Conservation (phyloP, 2,797 vertebrate genomes). For the Champsocephalus esox region DNA sequence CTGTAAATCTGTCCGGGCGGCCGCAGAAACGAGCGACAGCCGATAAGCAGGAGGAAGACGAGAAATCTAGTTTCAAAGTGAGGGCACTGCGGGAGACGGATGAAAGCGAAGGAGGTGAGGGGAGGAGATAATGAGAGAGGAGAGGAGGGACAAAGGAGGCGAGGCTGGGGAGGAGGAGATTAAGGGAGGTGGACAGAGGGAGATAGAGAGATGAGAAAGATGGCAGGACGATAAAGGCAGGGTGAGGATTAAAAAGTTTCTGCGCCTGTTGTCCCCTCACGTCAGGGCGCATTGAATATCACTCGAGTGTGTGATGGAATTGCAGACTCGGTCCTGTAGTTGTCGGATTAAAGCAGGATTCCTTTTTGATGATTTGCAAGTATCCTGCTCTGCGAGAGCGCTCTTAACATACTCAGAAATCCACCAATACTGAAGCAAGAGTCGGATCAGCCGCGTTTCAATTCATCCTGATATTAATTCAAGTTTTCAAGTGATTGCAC, state of each 20-base stretch:
- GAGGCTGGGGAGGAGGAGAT: conserved; percentile 58
- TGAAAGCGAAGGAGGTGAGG: conserved; percentile 65
- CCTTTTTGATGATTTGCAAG: background rate
- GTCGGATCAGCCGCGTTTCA: background rate
- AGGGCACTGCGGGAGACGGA: conserved; percentile 55
- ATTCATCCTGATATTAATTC: background rate
- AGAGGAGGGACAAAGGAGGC: conserved; percentile 59
- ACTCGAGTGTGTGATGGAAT: conserved; percentile 15
- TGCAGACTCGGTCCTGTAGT: background rate
- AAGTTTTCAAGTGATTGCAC: background rate
- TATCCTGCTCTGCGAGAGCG: background rate
- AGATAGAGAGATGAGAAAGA: conserved; percentile 75
- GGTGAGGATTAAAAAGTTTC: conserved; percentile 56
- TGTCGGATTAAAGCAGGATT: conserved; percentile 13
- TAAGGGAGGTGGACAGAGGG: conserved; percentile 69
- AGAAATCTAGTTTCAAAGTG: conserved; percentile 69
- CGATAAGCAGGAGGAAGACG: conserved; percentile 36
- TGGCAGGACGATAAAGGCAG: conserved; percentile 64
- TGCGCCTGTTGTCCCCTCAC: conserved; percentile 5
- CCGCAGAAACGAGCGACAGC: conserved; percentile 49
- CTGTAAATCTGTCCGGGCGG: conserved; percentile 50
- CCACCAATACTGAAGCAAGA: background rate
- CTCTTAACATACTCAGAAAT: background rate
- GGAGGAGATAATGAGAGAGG: conserved; percentile 67
- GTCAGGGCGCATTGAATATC: conserved; percentile 9